These are phyloP conservation scores for Tachina fera DNA, from an alignment of 2,888 invertebrate species.

Conservation along the genomic window DNA sequence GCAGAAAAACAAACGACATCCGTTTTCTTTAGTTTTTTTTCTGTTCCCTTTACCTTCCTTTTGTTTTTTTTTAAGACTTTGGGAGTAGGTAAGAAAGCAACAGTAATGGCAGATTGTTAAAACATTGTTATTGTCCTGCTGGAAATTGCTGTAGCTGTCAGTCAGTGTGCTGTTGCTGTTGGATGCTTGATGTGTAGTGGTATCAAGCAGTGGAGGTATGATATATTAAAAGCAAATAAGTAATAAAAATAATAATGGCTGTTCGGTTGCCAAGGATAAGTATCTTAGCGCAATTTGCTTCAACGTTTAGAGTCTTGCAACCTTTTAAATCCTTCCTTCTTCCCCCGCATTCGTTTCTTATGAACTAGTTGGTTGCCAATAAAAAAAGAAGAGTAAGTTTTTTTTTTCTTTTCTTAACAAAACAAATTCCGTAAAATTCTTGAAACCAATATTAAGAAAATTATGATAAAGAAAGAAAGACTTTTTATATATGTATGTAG, in stretches of 20 bases:
- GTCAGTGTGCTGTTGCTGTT: neutral
- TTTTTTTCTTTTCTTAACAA: conserved; percentile 43
- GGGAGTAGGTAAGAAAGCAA: conserved; percentile 50
- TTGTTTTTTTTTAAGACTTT: neutral
- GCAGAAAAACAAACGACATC: conserved; percentile 66
- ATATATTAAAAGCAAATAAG: conserved; percentile 75
- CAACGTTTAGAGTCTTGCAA: conserved; percentile 32
- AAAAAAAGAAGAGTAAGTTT: neutral
- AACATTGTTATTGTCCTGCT: conserved; percentile 49
- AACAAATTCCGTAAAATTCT: conserved; percentile 70
- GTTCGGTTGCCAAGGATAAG: conserved; percentile 70
- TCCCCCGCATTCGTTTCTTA: neutral
- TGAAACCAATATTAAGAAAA: conserved; percentile 71
- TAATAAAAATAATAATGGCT: conserved; percentile 75
- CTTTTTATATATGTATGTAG: conserved; percentile 15
- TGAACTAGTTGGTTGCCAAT: conserved; percentile 61
- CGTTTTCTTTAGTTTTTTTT: conserved; percentile 51
- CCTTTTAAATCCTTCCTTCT: conserved; percentile 43
- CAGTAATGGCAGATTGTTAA: conserved; percentile 58
- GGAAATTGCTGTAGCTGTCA: conserved; percentile 21
- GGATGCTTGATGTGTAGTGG: neutral
- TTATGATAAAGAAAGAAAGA: conserved; percentile 43
- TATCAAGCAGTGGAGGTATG: conserved; percentile 36
- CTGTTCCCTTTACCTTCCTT: neutral
- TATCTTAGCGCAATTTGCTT: conserved; percentile 61